Base-by-base conservation (phyloP, 2,888 invertebrate genomes). In the Erebia ligea region DNA sequence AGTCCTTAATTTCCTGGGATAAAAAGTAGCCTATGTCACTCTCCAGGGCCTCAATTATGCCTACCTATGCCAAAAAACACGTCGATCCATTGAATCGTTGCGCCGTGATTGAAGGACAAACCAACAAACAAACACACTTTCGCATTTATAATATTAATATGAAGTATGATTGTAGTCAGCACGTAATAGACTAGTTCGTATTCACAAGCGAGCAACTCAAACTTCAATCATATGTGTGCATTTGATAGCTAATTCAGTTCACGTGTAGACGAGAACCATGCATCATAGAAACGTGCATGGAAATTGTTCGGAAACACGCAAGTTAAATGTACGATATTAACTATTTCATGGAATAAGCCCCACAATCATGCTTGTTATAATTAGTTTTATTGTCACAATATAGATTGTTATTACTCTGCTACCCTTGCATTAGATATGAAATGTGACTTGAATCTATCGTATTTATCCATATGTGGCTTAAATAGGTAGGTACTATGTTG, bases 241-340 rank as follows among this genome's bases (percentile, higher is more conserved):
- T 48, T 45, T 62, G 45, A 48, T 48, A 62, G 62, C 21, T 45
- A 62, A 62, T 62, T 62, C 8, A 48, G 13, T 6, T 2, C 45
- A 21, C 15, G 48, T 62, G 21, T 21, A 15, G 21, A 48, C 45
- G 62, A 21, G 13, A 62, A 62, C 11, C 62, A 62, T 62, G 62
- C 21, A 62, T 15, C 45, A 17, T 34, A 34, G 34, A 6, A 34
- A 34, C 6, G 19, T 40, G 17, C 56, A 21, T 57, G 25, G 10
- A 25, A 45, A 61, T 61, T 62, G 62, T 45, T 48, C 15, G 3
- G 48, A 62, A 21, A 62, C 48, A 62, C 62, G 62, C 62, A 48
- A 62, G 17, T 61, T 9, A 40, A 45, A 45, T 62, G 19, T 19
- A 48, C 15, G 13, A 21, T 62, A 48, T 62, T 48, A 62, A 40